A percentile compares a stretch with the other conserved stretches of the same genome.
phyloP scores from a whole-genome alignment of 2,113 vertebrate genomes.

The Sinocyclocheilus rhinocerous region DNA sequence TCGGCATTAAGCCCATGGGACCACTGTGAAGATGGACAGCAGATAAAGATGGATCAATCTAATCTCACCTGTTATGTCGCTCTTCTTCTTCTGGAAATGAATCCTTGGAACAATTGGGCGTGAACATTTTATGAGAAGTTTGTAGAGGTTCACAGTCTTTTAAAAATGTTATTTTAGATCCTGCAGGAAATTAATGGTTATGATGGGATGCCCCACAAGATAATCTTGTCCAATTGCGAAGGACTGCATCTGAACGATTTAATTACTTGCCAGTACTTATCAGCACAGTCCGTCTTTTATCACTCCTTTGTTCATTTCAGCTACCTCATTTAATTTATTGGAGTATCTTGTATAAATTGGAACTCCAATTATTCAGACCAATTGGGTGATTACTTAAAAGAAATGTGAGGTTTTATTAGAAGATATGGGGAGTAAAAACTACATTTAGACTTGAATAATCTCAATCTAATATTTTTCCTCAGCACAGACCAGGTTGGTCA shows the following conservation, averaged over 20 bases:
- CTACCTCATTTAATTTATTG: constrained; percentile 14
- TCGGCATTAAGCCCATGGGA: constrained; percentile 19
- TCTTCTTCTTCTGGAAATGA: constrained; percentile 12
- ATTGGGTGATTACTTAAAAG: constrained; percentile 28
- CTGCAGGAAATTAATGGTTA: constrained; percentile 30
- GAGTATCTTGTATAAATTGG: constrained; percentile 35
- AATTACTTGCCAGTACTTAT: constrained; percentile 27
- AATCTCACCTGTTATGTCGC: not conserved
- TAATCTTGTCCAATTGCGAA: constrained; percentile 1
- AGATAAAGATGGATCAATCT: constrained; percentile 13
- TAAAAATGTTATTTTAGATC: constrained; percentile 25
- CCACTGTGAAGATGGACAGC: not conserved
- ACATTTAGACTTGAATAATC: not conserved
- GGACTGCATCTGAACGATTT: constrained; percentile 25
- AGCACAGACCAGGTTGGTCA: not conserved
- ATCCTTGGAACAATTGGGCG: not conserved
- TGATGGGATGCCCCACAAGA: not conserved
- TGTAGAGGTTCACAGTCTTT: constrained; percentile 1
- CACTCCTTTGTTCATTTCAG: constrained; percentile 23
- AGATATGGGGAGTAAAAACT: not conserved
- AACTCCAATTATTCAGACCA: constrained; percentile 33
- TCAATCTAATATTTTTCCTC: not conserved
- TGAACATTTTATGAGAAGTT: constrained; percentile 23
- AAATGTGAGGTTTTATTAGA: constrained; percentile 15
- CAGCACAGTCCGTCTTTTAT: constrained; percentile 23